A percentile compares a stretch with the other conserved stretches of the same genome.
phyloP scores from a whole-genome alignment of 2,113 vertebrate genomes.

The Megaleporinus macrocephalus region DNA sequence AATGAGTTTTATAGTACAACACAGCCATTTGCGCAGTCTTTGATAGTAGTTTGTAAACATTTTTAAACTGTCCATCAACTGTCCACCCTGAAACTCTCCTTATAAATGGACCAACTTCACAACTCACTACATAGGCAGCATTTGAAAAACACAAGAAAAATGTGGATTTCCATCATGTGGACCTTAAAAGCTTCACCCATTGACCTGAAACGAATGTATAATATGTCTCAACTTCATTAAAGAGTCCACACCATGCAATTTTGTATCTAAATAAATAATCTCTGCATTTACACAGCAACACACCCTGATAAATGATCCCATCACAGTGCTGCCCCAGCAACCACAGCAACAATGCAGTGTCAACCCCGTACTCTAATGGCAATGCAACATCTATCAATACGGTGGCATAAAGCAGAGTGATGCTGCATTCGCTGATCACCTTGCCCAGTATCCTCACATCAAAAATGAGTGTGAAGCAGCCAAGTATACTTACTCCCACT shows the following conservation, averaged over 20 bases:
- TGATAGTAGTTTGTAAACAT: too few species aligned
- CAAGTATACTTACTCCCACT: background rate
- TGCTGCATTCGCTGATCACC: background rate
- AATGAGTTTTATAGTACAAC: too few species aligned
- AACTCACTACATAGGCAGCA: too few species aligned
- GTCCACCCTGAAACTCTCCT: too few species aligned
- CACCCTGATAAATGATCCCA: background rate
- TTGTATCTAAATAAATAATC: background rate
- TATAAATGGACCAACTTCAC: too few species aligned
- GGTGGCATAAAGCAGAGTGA: background rate
- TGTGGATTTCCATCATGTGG: too few species aligned
- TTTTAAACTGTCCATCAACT: too few species aligned
- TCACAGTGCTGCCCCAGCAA: background rate
- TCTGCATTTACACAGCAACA: background rate
- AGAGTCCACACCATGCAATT: background rate
- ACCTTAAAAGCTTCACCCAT: too few species aligned
- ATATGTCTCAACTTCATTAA: background rate
- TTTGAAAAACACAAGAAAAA: too few species aligned
- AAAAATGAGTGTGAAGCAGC: background rate
- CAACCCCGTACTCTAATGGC: background rate
- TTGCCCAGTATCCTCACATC: background rate
- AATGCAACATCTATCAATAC: conserved; percentile 21
- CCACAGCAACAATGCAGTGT: background rate
- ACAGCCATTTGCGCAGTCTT: too few species aligned
- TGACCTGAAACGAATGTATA: too few species aligned